A percentile compares a stretch with the other conserved stretches of the same genome.
Conservation (phyloP, 92 coral and sea anemone genomes). For the Pocillopora grandis region DNA sequence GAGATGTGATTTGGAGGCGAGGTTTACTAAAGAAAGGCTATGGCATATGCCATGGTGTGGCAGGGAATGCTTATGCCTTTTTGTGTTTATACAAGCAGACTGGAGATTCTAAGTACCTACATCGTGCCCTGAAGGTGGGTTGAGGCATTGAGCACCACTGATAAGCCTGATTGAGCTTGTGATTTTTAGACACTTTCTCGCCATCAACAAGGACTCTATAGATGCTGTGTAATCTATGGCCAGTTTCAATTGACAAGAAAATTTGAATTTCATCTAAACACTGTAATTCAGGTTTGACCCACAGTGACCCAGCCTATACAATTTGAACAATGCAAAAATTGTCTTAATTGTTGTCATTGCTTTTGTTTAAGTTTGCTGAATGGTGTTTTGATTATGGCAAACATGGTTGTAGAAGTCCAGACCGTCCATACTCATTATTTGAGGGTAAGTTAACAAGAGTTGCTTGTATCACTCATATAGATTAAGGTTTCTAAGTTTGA, state of each 20-base stretch:
- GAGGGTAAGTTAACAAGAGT: conserved; percentile 68
- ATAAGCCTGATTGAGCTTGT: no score
- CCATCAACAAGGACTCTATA: not conserved
- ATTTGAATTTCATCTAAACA: no score
- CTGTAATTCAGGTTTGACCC: no score
- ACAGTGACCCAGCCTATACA: no score
- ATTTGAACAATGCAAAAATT: no score
- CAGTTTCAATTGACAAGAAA: no score
- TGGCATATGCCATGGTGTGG: conserved; percentile 95
- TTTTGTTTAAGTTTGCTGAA: conserved; percentile 85
- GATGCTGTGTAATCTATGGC: no score
- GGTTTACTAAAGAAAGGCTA: conserved; percentile 95
- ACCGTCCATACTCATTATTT: conserved; percentile 91
- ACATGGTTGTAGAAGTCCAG: conserved; percentile 88
- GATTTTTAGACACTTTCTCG: not conserved
- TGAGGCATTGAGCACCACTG: not conserved
- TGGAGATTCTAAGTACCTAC: conserved; percentile 64
- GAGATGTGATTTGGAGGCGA: conserved; percentile 85
- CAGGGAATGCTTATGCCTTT: conserved; percentile 94
- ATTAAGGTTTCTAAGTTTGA: not conserved
- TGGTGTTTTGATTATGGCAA: conserved; percentile 92
- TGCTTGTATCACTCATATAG: not conserved
- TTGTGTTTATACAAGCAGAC: conserved; percentile 82
- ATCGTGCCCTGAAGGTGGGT: conserved; percentile 81
- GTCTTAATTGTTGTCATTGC: no score